Evolutionary conservation across 2,113 vertebrate species (phyloP).

Genomic region (Petaurus breviceps): DNA sequence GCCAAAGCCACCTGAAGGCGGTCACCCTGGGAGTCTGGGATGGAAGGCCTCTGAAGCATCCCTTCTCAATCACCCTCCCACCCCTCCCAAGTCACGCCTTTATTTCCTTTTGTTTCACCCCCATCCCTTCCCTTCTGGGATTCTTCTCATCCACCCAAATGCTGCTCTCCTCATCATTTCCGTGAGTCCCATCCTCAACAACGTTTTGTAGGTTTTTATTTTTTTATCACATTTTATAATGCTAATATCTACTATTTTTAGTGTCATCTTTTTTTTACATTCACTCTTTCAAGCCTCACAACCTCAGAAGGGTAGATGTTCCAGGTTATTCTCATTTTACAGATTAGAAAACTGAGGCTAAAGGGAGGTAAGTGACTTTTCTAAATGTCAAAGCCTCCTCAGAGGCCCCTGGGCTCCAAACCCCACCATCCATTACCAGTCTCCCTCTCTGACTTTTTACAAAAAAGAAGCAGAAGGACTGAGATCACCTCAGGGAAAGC

Average conservation of each 20-base stretch:
- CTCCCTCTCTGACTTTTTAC: not conserved
- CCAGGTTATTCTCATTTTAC: not conserved
- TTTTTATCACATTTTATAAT: not conserved
- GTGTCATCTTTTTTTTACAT: too few relatives aligned
- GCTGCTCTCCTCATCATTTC: not conserved
- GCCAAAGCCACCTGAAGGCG: not conserved
- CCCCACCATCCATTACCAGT: not conserved
- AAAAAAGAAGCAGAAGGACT: not conserved
- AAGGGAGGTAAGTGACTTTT: not conserved
- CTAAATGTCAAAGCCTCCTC: not conserved
- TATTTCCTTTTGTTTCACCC: not conserved
- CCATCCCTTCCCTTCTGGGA: not conserved
- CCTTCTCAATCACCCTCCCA: not conserved
- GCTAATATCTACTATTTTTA: not conserved
- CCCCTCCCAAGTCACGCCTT: not conserved
- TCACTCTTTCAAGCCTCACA: not conserved
- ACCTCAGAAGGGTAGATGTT: not conserved
- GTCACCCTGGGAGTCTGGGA: not conserved
- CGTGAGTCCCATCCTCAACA: not conserved
- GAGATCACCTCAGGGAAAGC: not conserved
- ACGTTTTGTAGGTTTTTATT: not conserved
- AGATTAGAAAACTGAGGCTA: not conserved
- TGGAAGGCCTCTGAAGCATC: not conserved
- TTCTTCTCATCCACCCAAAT: too few relatives aligned
- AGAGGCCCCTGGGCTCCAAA: not conserved